Conservation (phyloP, 2,888 invertebrate species). For the Dolichopus griseipennis region DNA sequence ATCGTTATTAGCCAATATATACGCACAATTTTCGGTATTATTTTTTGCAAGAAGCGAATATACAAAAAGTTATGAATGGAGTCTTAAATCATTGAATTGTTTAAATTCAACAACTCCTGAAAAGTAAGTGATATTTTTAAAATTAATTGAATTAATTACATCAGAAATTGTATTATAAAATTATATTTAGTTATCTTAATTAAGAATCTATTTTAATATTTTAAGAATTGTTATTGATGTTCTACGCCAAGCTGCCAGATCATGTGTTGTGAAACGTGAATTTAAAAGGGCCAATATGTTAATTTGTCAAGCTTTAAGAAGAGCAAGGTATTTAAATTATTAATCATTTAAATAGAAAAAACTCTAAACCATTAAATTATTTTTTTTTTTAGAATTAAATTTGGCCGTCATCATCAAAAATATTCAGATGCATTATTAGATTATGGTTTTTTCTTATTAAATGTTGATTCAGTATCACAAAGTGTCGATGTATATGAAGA, state of each 20-base stretch:
- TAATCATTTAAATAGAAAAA: background rate
- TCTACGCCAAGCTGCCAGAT: conserved; percentile 75
- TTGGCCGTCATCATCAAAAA: conserved; percentile 63
- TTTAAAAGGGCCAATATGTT: conserved; percentile 73
- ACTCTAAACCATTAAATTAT: background rate
- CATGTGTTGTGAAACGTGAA: conserved; percentile 81
- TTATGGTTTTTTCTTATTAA: conserved; percentile 83
- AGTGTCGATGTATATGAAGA: conserved; percentile 79
- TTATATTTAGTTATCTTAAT: background rate
- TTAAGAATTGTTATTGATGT: conserved; percentile 69
- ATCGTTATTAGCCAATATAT: conserved; percentile 58
- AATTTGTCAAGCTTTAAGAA: conserved; percentile 69
- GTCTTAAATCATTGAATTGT: conserved; percentile 62
- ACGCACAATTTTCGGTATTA: conserved; percentile 73
- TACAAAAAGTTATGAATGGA: conserved; percentile 70
- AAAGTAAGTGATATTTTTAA: conserved; percentile 41
- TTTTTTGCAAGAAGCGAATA: conserved; percentile 81
- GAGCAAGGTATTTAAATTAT: conserved; percentile 32
- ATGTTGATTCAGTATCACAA: conserved; percentile 74
- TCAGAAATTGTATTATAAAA: too few species aligned
- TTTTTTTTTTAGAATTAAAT: conserved; percentile 34
- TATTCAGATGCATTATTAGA: conserved; percentile 78
- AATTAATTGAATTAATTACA: conserved; percentile 14
- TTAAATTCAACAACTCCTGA: conserved; percentile 55
- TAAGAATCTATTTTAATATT: conserved; percentile 12